Evolutionary conservation across 2,113 vertebrate genomes (phyloP).

Genomic region (Diglossa brunneiventris): DNA sequence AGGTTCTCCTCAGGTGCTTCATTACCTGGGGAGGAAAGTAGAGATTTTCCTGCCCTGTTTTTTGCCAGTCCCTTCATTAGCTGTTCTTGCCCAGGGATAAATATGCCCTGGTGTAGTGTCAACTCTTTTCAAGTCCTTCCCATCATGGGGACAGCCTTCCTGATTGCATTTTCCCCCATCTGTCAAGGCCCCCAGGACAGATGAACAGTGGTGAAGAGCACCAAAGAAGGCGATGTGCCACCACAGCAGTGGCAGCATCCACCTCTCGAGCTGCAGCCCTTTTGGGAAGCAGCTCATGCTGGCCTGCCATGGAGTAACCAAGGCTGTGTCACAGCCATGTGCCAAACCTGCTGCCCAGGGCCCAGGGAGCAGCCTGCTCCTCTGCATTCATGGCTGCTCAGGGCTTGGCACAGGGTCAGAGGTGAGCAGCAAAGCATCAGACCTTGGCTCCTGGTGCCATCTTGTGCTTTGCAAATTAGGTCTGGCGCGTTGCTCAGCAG

Average conservation of each 20-base stretch:
- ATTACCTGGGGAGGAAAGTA: accelerated
- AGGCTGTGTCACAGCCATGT: neutral
- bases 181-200: accelerated
- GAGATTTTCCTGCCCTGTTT: neutral
- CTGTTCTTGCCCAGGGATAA: neutral
- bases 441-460: neutral
- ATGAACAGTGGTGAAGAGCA: neutral
- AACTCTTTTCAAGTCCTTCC: neutral
- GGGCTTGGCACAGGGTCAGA: neutral
- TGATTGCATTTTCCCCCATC: neutral
- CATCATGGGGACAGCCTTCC: neutral
- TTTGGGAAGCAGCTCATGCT: neutral
- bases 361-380: neutral
- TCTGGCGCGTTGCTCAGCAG: neutral
- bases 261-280: accelerated
- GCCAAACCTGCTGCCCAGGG: neutral
- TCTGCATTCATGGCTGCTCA: accelerated
- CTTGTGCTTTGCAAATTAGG: accelerated
- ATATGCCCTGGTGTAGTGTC: neutral
- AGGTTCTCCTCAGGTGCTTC: neutral
- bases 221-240: neutral
- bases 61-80: neutral
- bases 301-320: neutral
- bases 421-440: accelerated
- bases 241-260: accelerated